phyloP scores from a whole-genome alignment of 2,888 invertebrate species.

The Parapristionchus giblindavisi region DNA sequence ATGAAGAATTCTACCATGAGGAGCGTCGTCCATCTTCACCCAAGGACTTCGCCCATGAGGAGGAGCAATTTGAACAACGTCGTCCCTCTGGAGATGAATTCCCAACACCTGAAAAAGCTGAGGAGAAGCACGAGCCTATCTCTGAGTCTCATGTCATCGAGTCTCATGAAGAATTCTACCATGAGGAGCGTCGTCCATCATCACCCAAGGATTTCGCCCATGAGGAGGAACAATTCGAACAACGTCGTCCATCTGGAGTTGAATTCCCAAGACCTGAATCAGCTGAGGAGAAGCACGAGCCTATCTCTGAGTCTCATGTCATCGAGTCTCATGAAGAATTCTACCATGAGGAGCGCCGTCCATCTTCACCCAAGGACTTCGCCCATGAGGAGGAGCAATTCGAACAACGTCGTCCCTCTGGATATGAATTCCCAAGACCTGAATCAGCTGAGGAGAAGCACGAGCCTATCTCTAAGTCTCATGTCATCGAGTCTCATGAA shows the following conservation, averaged over 20 bases:
- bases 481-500: conserved; percentile 13
- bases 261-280: background rate
- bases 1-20: conserved; percentile 1
- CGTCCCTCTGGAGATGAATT: conserved; percentile 3
- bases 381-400: background rate
- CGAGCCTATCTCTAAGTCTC: background rate
- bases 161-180: conserved; percentile 19
- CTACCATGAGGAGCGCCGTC: conserved; percentile 3
- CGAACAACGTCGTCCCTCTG: conserved; percentile 13
- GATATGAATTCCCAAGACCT: background rate
- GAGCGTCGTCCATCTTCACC: background rate
- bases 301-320: conserved; percentile 1
- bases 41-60: conserved; percentile 7
- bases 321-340: conserved; percentile 1
- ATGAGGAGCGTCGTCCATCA: conserved; percentile 39
- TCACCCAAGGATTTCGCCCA: background rate
- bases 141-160: conserved; percentile 13
- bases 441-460: conserved; percentile 15
- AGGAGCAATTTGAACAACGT: conserved; percentile 17
- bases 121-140: conserved; percentile 38
- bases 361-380: too few relatives aligned
- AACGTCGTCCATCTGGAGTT: background rate
- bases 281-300: conserved; percentile 18
- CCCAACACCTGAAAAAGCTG: conserved; percentile 40
- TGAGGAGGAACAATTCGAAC: background rate